These are phyloP conservation scores for Leucophenga varia DNA, from an alignment of 1,140 invertebrate species.

Conservation along the genomic window DNA sequence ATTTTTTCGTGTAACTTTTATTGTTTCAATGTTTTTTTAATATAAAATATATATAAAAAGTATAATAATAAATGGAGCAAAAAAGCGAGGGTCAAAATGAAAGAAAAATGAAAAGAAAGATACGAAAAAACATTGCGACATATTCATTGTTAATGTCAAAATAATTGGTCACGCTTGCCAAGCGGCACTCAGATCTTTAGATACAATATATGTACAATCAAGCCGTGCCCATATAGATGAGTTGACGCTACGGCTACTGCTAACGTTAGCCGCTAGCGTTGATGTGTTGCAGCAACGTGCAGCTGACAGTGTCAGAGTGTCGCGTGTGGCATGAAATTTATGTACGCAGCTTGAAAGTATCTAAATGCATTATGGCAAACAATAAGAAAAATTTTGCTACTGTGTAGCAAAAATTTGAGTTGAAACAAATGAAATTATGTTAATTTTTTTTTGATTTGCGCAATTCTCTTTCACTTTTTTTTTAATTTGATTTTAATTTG, in stretches of 20 bases:
- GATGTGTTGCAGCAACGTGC: neutral
- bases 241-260: constrained; percentile 4
- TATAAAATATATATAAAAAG: constrained; percentile 10
- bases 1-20: constrained; percentile 18
- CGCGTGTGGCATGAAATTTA: constrained; percentile 51
- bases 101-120: neutral
- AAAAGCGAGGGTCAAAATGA: neutral
- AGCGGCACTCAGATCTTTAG: neutral
- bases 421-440: too few relatives aligned
- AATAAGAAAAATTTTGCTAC: constrained; percentile 22
- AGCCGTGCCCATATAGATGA: constrained; percentile 12
- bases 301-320: constrained; percentile 20
- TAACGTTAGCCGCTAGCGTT: constrained; percentile 14
- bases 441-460: too few relatives aligned
- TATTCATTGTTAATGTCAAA: constrained; percentile 53
- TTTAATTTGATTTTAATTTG: constrained; percentile 24
- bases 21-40: too few relatives aligned
- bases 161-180: constrained; percentile 51
- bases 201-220: too few relatives aligned
- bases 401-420: too few relatives aligned
- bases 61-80: constrained; percentile 6
- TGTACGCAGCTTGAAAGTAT: constrained; percentile 14
- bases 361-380: constrained; percentile 18
- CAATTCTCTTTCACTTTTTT: too few relatives aligned
- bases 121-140: constrained; percentile 26